Evolutionary conservation across 2,888 invertebrate genomes (phyloP).

Genomic region (Agriopis leucophaearia): DNA sequence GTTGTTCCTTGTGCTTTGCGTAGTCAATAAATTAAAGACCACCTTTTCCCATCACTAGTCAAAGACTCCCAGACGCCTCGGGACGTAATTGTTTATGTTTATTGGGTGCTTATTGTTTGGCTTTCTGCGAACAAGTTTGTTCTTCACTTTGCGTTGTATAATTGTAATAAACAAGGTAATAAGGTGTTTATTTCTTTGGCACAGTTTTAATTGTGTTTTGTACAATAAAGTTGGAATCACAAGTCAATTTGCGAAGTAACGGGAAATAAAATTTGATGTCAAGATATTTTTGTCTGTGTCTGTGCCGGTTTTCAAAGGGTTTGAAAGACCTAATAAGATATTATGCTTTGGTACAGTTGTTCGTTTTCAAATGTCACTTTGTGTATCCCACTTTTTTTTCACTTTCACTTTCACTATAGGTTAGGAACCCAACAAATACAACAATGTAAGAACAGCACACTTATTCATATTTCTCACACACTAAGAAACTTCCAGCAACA

Average conservation of each 20-base stretch:
- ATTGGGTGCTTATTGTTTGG: conserved; percentile 76
- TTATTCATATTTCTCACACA: too few relatives aligned
- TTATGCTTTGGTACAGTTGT: too few relatives aligned
- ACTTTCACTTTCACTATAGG: too few relatives aligned
- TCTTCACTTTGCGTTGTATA: conserved; percentile 61
- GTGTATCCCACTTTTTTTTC: too few relatives aligned
- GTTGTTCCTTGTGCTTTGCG: too few relatives aligned
- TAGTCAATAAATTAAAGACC: too few relatives aligned
- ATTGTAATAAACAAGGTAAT: conserved; percentile 63
- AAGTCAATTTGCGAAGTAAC: conserved; percentile 31
- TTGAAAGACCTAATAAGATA: not conserved
- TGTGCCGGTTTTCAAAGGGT: not conserved
- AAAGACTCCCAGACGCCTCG: conserved; percentile 64
- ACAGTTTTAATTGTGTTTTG: conserved; percentile 48
- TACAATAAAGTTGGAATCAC: conserved; percentile 39
- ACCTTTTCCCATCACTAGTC: conserved; percentile 52
- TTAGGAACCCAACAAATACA: too few relatives aligned
- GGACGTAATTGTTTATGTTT: conserved; percentile 76
- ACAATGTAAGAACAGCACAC: too few relatives aligned
- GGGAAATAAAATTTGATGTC: conserved; percentile 13
- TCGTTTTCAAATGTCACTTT: too few relatives aligned
- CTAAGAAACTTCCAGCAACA: too few relatives aligned
- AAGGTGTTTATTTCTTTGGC: conserved; percentile 51
- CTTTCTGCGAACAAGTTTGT: conserved; percentile 70
- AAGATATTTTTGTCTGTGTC: not conserved